Evolutionary conservation across 2,888 invertebrate species (phyloP), one percentile per base, ranked within the genome.

Genomic region (Gastrophysa polygoni): DNA sequence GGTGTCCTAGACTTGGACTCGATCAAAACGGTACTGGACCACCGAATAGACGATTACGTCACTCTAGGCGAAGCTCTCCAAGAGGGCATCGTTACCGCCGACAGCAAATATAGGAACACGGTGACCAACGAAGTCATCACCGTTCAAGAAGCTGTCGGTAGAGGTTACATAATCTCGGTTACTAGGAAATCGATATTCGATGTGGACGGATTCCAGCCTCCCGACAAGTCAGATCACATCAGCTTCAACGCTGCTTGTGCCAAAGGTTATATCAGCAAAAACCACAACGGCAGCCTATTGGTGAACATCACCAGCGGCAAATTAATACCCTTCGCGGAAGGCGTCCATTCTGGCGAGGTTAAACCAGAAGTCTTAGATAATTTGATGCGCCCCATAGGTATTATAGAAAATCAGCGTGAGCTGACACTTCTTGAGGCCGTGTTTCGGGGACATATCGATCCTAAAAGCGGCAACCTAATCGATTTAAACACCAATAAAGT

Each of bases 141-240:
- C 18, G 88, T 97, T 65, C 87, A 89, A 16, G 95, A 96, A 78
- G 98, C 98, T 0, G 93, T 95, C 14, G 90, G 92, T 76, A 89
- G 91, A 63, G 97, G 97, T 68, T 86, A 95, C 48, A 91, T 98
- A 61, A 91, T 91, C 21, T 94, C 95, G 1, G 91, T 96, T 17
- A 88, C 91, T 4, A 91, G 93, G 78, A 91, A 91, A 80, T 93
- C 93, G 1, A 91, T 96, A 71, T 96, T 96, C 78, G 92, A 95
- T 79, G 93, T 97, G 64, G 95, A 95, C 72, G 96, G 92, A 58
- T 93, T 96, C 77, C 91, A 90, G 77, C 92, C 94, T 80, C 89
- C 91, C 0, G 87, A 89, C 73, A 91, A 91, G 52, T 89, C 88
- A 34, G 92, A 93, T 77, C 92, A 90, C 77, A 86, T 95, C 72